phyloP scores from a whole-genome alignment of 2,113 vertebrate species.

The Craseonycteris thonglongyai region DNA sequence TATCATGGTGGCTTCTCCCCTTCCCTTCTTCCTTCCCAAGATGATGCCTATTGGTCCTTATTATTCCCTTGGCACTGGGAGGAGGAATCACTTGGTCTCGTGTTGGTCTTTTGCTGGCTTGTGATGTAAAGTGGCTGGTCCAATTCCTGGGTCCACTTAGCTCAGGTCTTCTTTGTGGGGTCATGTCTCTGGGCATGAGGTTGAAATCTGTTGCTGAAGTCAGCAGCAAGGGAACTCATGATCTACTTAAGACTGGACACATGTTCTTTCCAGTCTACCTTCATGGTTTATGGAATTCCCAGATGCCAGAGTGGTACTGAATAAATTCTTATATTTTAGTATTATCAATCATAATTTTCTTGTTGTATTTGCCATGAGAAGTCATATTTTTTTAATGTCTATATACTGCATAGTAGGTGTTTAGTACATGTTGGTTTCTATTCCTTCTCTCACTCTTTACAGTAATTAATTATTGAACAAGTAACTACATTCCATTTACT shows the following conservation, averaged over 20 bases:
- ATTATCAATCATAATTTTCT: background rate
- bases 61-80: background rate
- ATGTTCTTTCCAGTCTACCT: background rate
- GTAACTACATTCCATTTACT: background rate
- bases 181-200: background rate
- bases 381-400: background rate
- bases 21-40: background rate
- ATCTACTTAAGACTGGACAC: background rate
- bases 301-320: background rate
- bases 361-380: background rate
- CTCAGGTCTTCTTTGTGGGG: background rate
- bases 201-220: background rate
- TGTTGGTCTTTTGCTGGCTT: background rate
- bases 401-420: background rate
- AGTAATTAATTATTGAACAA: background rate
- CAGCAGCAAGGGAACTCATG: background rate
- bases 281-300: background rate
- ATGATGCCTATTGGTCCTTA: background rate
- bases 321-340: background rate
- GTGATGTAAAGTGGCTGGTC: background rate
- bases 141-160: background rate
- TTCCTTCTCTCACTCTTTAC: background rate
- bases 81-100: background rate
- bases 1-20: background rate
- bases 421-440: background rate